Percentiles rank a stretch among this genome's conserved stretches.
Conservation (phyloP, 2,888 invertebrate species). For the Erebia palarica region DNA sequence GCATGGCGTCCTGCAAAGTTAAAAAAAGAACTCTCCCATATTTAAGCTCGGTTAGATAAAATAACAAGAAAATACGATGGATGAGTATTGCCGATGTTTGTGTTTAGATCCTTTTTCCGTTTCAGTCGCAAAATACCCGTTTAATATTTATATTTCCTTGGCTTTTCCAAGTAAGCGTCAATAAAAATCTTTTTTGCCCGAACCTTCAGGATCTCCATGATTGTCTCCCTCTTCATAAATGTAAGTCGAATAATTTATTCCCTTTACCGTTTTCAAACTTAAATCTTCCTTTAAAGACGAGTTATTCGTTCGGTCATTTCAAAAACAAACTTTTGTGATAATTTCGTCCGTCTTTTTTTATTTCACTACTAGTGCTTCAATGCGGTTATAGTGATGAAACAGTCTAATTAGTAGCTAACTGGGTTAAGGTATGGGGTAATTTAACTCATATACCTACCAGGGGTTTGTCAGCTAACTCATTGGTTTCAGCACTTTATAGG, state of each 20-base stretch:
- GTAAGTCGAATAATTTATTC: constrained; percentile 3
- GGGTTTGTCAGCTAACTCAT: too few species aligned
- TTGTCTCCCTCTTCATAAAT: background rate
- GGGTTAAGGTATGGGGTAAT: too few species aligned
- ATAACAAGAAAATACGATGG: constrained; percentile 1
- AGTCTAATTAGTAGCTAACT: too few species aligned
- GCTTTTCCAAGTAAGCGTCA: constrained; percentile 31
- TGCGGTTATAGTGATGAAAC: too few species aligned
- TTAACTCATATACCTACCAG: too few species aligned
- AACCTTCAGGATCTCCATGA: constrained; percentile 22
- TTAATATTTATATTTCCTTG: constrained; percentile 29
- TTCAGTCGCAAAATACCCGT: constrained; percentile 23
- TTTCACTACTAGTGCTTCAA: too few species aligned
- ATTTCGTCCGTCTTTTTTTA: too few species aligned
- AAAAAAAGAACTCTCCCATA: background rate
- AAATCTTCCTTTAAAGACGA: background rate
- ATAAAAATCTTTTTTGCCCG: constrained; percentile 26
- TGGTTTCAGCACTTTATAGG: too few species aligned
- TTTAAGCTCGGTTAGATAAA: background rate
- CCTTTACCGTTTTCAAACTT: background rate
- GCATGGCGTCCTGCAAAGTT: background rate
- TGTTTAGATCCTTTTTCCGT: constrained; percentile 8
- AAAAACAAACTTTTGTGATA: background rate
- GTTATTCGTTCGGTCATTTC: background rate
- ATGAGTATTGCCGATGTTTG: background rate